These are phyloP conservation scores for human (Homo sapiens) DNA, from an alignment of 2,113 vertebrate species.

Conservation along the genomic window GRCh38 chr18:75419501-75420000, in stretches of 20 bases:
- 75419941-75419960: background rate
- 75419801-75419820: background rate
- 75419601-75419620: background rate
- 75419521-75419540: conserved; percentile 14
- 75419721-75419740: background rate
- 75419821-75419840: background rate
- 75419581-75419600: background rate
- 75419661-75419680: background rate
- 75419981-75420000: background rate
- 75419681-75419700: background rate
- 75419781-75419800: background rate
- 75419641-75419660: background rate
- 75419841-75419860: background rate
- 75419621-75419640: background rate
- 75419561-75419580: background rate
- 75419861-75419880: background rate
- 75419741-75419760: background rate
- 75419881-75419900: background rate
- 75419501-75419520: background rate
- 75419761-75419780: background rate
- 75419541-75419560: background rate
- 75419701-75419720: background rate
- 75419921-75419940: background rate
- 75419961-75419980: background rate
- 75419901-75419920: background rate